phyloP scores from a whole-genome alignment of 2,888 invertebrate species.

The Spicauda simplicius region DNA sequence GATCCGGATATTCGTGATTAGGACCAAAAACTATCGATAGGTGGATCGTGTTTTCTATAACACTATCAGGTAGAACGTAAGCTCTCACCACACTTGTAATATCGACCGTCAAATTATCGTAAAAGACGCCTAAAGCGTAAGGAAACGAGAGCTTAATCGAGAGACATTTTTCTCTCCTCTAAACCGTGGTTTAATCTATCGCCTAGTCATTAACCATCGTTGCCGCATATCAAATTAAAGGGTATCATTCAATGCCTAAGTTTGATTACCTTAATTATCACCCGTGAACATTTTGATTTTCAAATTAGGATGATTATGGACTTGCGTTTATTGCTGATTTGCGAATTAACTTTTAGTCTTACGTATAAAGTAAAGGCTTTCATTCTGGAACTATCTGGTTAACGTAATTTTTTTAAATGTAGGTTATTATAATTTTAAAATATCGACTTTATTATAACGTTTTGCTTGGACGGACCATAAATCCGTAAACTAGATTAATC shows the following conservation, averaged over 20 bases:
- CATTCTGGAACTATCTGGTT: too few relatives aligned
- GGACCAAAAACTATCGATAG: not conserved
- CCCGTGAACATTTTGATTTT: constrained; percentile 6
- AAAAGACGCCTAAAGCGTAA: constrained; percentile 50
- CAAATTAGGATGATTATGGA: constrained; percentile 1
- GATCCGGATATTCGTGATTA: too few relatives aligned
- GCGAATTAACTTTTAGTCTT: not conserved
- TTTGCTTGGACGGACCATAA: too few relatives aligned
- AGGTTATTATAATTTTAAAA: too few relatives aligned
- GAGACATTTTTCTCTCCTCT: constrained; percentile 53
- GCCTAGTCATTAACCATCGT: constrained; percentile 22
- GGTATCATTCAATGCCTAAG: constrained; percentile 20
- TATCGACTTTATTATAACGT: too few relatives aligned
- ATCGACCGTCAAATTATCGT: constrained; percentile 48
- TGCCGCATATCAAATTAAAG: constrained; percentile 20
- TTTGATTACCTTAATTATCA: constrained; percentile 20
- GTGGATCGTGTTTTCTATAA: not conserved
- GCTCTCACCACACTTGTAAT: constrained; percentile 1
- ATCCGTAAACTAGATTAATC: too few relatives aligned
- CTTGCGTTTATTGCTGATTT: not conserved
- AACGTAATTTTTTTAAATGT: too few relatives aligned
- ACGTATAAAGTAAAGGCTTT: too few relatives aligned
- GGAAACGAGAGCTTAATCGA: constrained; percentile 52
- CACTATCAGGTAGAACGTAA: constrained; percentile 1
- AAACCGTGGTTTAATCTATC: constrained; percentile 11